Evolutionary conservation across 1,140 invertebrate species (phyloP).

Genomic region (Rhynchophorus ferrugineus): DNA sequence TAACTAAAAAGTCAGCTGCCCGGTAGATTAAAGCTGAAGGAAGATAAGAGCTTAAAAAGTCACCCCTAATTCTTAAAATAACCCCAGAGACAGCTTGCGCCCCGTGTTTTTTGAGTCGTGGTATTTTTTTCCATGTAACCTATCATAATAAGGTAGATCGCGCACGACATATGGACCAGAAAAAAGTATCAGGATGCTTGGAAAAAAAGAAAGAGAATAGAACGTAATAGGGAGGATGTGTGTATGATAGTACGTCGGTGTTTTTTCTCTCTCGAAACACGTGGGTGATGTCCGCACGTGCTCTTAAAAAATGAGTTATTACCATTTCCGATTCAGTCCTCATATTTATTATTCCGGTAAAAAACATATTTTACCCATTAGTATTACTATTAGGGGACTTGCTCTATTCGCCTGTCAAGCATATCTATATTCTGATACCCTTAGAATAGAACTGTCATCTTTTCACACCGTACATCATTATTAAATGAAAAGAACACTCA

Average conservation of each 20-base stretch:
- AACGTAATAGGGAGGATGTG: no score
- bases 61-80: not conserved
- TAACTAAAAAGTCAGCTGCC: not conserved
- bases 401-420: not conserved
- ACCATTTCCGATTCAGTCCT: constrained; percentile 7
- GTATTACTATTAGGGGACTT: constrained; percentile 1
- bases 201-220: no score
- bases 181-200: not conserved
- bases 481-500: no score
- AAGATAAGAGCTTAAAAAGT: not conserved
- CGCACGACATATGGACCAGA: not conserved
- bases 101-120: no score
- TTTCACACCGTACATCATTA: no score
- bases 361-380: constrained; percentile 18
- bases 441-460: not conserved
- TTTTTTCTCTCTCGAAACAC: constrained; percentile 16
- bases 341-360: constrained; percentile 15
- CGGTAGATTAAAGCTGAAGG: not conserved
- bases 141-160: not conserved
- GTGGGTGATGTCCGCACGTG: constrained; percentile 10
- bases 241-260: not conserved
- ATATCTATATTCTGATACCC: not conserved
- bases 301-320: constrained; percentile 17
- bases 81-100: not conserved
- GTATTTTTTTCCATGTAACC: not conserved